phyloP scores from a whole-genome alignment of 53 echinoderm and acorn worm species.

The Crossaster papposus region DNA sequence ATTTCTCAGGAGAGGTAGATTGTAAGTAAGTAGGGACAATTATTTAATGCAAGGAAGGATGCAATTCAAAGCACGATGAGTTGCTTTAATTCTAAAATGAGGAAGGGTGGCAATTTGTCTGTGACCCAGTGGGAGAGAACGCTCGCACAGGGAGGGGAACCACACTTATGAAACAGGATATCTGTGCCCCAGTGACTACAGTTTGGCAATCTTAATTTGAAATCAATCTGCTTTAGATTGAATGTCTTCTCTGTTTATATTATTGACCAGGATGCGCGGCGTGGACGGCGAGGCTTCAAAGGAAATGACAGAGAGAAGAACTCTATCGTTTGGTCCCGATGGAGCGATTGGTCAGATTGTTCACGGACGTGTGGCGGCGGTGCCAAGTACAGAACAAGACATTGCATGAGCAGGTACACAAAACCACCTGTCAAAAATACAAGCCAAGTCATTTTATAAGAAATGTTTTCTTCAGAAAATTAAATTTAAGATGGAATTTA shows the following conservation, averaged over 20 bases:
- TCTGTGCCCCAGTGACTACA: background rate
- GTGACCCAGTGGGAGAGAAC: background rate
- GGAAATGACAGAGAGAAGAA: constrained; percentile 24
- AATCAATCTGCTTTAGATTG: background rate
- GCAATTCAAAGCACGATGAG: background rate
- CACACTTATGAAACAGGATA: background rate
- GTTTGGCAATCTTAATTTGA: background rate
- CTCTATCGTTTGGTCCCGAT: constrained; percentile 78
- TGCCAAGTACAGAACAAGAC: constrained; percentile 75
- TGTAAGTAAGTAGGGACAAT: background rate
- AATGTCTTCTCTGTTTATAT: constrained; percentile 7
- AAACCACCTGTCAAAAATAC: too few relatives aligned
- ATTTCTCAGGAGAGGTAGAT: background rate
- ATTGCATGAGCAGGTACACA: constrained; percentile 78
- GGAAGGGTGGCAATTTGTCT: background rate
- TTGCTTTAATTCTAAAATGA: background rate
- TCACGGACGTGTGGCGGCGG: constrained; percentile 88
- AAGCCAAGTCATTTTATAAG: too few relatives aligned
- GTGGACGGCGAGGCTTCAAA: constrained; percentile 34
- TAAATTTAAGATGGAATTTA: background rate
- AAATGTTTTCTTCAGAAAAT: background rate
- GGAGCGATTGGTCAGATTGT: constrained; percentile 83
- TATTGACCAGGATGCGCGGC: constrained; percentile 11
- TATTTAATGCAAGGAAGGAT: background rate
- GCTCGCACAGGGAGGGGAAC: background rate